Evolutionary conservation across 1,140 invertebrate species (phyloP).

Genomic region (Drosophila paulistorum): DNA sequence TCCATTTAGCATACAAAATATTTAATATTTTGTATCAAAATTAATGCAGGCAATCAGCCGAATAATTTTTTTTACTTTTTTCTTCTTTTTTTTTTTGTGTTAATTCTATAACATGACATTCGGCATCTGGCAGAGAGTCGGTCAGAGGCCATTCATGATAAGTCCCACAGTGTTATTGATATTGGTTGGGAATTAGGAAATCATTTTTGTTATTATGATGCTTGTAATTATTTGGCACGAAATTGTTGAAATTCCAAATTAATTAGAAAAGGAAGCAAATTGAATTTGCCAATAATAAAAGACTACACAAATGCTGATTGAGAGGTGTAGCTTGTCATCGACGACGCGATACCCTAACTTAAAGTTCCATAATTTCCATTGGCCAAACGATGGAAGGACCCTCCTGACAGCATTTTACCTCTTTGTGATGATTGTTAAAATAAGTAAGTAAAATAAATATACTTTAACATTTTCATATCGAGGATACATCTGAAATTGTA

Average conservation of each 20-base stretch:
- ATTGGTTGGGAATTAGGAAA: constrained; percentile 1
- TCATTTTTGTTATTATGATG: constrained; percentile 7
- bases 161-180: background rate
- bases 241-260: constrained; percentile 7
- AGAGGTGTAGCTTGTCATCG: background rate
- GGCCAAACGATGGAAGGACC: no score
- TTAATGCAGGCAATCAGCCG: constrained; percentile 6
- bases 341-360: background rate
- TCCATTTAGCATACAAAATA: constrained; percentile 9
- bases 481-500: constrained; percentile 23
- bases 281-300: constrained; percentile 5
- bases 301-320: background rate
- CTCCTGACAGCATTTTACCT: no score
- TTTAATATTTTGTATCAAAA: constrained; percentile 8
- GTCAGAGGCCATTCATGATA: constrained; percentile 4
- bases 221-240: background rate
- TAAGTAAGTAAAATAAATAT: background rate
- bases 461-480: no score
- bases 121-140: constrained; percentile 10
- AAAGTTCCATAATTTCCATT: no score
- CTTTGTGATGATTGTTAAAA: no score
- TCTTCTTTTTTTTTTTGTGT: background rate
- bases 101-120: constrained; percentile 5
- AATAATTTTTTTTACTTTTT: constrained; percentile 1
- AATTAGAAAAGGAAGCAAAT: constrained; percentile 6